Evolutionary conservation across 2,888 invertebrate genomes (phyloP).

Genomic region (Dastarcus helophoroides): DNA sequence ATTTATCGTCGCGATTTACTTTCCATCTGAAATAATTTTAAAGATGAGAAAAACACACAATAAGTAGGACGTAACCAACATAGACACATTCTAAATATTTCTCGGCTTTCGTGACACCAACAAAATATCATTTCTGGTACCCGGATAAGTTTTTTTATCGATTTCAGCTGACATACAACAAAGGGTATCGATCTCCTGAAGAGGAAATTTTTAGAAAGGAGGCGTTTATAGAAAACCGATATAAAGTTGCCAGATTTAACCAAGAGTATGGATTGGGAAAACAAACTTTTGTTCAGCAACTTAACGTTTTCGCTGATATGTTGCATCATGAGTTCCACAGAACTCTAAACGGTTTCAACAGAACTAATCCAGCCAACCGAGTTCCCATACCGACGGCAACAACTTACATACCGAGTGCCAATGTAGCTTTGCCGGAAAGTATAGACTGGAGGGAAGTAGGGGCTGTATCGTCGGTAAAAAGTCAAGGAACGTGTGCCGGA

Average conservation of each 20-base stretch:
- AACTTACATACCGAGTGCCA: slow-evolving; percentile 29
- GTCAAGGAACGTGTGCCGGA: slow-evolving; percentile 30
- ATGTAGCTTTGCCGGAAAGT: slow-evolving; percentile 27
- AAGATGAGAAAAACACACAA: too few relatives aligned
- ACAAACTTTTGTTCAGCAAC: slow-evolving; percentile 26
- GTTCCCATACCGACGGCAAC: slow-evolving; percentile 15
- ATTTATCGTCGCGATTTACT: too few relatives aligned
- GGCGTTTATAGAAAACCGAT: slow-evolving; percentile 32
- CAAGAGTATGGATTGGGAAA: slow-evolving; percentile 28
- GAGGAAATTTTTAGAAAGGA: slow-evolving; percentile 28
- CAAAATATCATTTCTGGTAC: too few relatives aligned
- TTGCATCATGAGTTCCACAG: slow-evolving; percentile 31
- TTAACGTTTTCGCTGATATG: slow-evolving; percentile 32
- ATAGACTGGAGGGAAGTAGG: slow-evolving; percentile 34
- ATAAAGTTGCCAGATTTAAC: slow-evolving; percentile 30
- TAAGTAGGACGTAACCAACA: too few relatives aligned
- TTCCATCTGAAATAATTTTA: too few relatives aligned
- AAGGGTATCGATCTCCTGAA: slow-evolving; percentile 26
- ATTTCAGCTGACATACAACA: slow-evolving; percentile 28
- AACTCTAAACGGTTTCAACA: slow-evolving; percentile 32
- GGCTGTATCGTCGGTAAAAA: slow-evolving; percentile 31
- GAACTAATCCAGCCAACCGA: slow-evolving; percentile 22
- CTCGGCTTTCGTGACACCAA: too few relatives aligned
- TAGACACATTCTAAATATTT: too few relatives aligned
- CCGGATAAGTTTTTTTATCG: too few relatives aligned